phyloP scores from a whole-genome alignment of 1,140 invertebrate genomes.

The Euschistus heros region DNA sequence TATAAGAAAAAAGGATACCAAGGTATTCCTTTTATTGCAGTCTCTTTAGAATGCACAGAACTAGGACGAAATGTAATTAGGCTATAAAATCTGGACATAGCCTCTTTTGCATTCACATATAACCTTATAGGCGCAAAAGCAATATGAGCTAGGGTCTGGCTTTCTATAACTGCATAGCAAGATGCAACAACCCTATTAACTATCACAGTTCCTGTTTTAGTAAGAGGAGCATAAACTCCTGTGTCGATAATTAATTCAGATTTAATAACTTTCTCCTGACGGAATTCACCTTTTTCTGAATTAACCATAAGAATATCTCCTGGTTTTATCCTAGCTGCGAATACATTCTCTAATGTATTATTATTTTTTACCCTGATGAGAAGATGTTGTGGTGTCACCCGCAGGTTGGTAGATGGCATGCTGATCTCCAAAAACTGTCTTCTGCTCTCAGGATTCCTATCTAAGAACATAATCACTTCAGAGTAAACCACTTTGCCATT shows the following conservation, averaged over 20 bases:
- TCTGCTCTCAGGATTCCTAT: conserved; percentile 54
- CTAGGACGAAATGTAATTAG: neutral
- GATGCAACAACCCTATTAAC: conserved; percentile 85
- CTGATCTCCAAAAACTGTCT: conserved; percentile 59
- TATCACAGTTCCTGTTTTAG: conserved; percentile 71
- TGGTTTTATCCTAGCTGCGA: conserved; percentile 45
- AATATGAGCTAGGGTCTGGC: conserved; percentile 72
- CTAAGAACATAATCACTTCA: conserved; percentile 82
- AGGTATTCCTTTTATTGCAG: neutral
- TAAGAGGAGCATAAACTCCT: conserved; percentile 86
- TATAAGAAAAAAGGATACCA: conserved; percentile 15
- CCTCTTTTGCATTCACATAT: conserved; percentile 30
- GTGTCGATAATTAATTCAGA: conserved; percentile 44
- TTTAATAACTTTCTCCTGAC: conserved; percentile 44
- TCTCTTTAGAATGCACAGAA: neutral
- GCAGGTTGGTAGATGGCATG: conserved; percentile 54
- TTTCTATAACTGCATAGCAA: conserved; percentile 85
- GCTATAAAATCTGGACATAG: neutral
- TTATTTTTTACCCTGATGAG: conserved; percentile 37
- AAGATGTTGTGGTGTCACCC: conserved; percentile 77
- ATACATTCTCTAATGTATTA: conserved; percentile 37
- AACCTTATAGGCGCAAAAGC: conserved; percentile 68
- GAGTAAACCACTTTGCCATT: conserved; percentile 55
- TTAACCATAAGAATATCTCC: conserved; percentile 44
- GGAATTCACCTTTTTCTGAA: conserved; percentile 35